Base-by-base conservation (phyloP, 2,113 vertebrate species). In the Sorex fumeus region DNA sequence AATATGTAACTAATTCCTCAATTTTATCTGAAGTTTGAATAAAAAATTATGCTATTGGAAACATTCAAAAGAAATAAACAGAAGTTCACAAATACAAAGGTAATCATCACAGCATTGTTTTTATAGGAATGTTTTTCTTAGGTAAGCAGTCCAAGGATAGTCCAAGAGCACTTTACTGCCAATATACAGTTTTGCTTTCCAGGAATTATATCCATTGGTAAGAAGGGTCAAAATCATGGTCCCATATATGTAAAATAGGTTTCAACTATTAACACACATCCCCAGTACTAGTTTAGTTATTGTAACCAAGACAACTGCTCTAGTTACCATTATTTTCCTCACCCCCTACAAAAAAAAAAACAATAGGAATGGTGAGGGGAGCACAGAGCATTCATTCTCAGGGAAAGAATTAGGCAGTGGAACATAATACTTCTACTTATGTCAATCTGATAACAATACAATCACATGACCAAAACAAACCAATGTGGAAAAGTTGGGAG, bases 381-480 rank as follows among this genome's bases (percentile, higher is more conserved):
- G 19, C 18, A 88, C 2, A 47, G n/a, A 30, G 4, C n/a, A 60
- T 78, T 93, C 40, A 36, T 43, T 93, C 62, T 69, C 47, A 71
- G 2, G 4, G 53, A 45, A 19, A 87, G 45, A 71, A 67, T 5
- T 67, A 21, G 25, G 16, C 83, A 71, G 19, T 70, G n/a, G 62
- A 71, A 71, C 25, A 88, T 45, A 45, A 1, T n/a, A 62, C 27
- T 60, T 27, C 47, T 67, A 43, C 34, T 84, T 25, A 70, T n/a
- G 70, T 60, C 11, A 27, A n/a, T 62, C n/a, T 15, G 40, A 18
- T 30, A 27, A 77, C 8, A 88, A 67, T n/a, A 70, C 47, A 76
- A 83, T 36, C 45, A 76, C 64, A 40, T n/a, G 30, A 18, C n/a
- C 36, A 77, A 71, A 83, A n/a, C 23, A 88, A 93, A 62, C n/a